Evolutionary conservation across 2,113 vertebrate genomes (phyloP), one percentile per base, ranked within the genome.

Genomic region (Progne subis): DNA sequence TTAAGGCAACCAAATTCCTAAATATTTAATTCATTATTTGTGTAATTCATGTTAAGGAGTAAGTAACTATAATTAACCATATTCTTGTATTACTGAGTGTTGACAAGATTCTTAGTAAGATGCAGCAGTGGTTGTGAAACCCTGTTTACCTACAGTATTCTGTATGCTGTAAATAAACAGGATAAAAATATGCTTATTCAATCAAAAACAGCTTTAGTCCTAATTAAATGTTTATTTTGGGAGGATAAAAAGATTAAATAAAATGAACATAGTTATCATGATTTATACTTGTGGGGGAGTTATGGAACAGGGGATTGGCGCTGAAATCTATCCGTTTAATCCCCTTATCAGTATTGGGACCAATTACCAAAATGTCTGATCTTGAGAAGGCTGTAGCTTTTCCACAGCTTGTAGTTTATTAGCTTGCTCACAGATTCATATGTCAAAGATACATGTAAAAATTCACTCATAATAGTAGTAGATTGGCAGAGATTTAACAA

Each of bases 401-500:
- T 98, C 97, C 95, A 70, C 79, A 87, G 96, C 86, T 97, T 97
- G 93, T 69, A 77, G 84, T 97, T 75, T 90, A 80, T 96, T 97
- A 95, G 92, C 96, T 84, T 91, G 86, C 91, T 92, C 91, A 91
- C 86, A 91, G 95, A 97, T 97, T 98, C 96, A 91, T 94, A 94
- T 98, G 97, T 97, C 97, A 96, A 94, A 98, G 96, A 97, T 98
- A 97, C 98, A 95, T 77, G 90, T 97, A 93, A 98, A 98, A 98
- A 82, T 93, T 88, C 72, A 92, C 83, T 96, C 75, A 96, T 98
- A 97, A 98, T 94, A 97, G 97, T 98, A 98, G 90, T 86, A 98
- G 98, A 98, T 97, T 98, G 98, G 97, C 97, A 97, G 96, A 97
- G 97, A 94, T 97, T 52, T 97, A 97, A 96, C 94, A 96, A 92